These are phyloP conservation scores for Ennomos erosarius DNA, from an alignment of 2,888 invertebrate genomes.

Conservation along the genomic window DNA sequence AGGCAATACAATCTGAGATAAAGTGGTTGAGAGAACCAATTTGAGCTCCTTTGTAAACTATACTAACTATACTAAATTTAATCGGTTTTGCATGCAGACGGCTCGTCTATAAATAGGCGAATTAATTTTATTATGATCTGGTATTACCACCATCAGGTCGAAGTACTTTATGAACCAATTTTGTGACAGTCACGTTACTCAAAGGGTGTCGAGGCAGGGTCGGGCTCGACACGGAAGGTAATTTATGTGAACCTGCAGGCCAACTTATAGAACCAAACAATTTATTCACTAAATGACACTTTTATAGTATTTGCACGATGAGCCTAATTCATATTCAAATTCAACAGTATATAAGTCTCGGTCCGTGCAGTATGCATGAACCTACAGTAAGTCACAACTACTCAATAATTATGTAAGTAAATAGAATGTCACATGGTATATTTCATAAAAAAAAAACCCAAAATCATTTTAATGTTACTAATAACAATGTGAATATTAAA, in stretches of 20 bases:
- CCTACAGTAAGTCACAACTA: too few species aligned
- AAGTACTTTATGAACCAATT: constrained; percentile 28
- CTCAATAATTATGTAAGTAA: too few species aligned
- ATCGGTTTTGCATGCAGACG: constrained; percentile 22
- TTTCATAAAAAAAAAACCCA: too few species aligned
- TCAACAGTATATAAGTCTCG: too few species aligned
- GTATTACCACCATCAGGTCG: constrained; percentile 24
- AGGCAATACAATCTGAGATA: constrained; percentile 32
- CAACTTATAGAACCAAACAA: constrained; percentile 21
- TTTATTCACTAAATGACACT: too few species aligned
- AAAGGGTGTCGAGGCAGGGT: constrained; percentile 26
- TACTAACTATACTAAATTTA: too few species aligned
- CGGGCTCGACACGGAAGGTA: constrained; percentile 31
- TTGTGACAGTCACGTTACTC: constrained; percentile 33
- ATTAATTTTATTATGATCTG: constrained; percentile 28
- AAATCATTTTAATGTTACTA: too few species aligned
- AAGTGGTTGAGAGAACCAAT: constrained; percentile 32
- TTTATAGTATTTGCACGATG: too few species aligned
- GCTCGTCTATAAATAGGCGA: constrained; percentile 22
- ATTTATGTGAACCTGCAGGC: constrained; percentile 21
- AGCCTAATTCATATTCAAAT: too few species aligned
- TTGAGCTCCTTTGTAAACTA: constrained; percentile 20
- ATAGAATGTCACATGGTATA: too few species aligned
- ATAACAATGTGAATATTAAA: too few species aligned
- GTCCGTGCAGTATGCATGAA: too few species aligned